Percentiles rank a stretch among this genome's conserved stretches.
These are phyloP conservation scores for Candoia aspera DNA, from an alignment of 2,113 vertebrate genomes.

Conservation along the genomic window DNA sequence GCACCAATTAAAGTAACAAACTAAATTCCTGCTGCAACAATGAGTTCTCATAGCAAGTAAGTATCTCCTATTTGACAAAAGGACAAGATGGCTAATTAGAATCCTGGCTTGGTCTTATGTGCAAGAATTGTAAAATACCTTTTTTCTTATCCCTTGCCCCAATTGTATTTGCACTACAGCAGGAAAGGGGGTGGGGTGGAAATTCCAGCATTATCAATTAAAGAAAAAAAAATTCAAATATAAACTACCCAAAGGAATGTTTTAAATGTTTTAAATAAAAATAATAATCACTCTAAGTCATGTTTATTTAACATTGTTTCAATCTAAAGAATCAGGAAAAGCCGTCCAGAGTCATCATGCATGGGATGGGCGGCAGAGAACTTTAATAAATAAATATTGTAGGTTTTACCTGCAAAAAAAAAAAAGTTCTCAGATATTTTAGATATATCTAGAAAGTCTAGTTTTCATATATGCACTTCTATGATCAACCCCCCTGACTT, in stretches of 20 bases:
- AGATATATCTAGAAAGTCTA: background rate
- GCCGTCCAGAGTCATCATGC: no score
- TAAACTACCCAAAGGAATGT: no score
- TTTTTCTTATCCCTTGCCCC: background rate
- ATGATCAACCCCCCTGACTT: background rate
- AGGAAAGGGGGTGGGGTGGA: background rate
- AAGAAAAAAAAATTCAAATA: background rate
- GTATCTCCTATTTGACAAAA: background rate
- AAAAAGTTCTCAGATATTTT: background rate
- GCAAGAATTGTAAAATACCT: background rate
- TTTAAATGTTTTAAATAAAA: background rate
- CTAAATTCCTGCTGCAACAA: background rate
- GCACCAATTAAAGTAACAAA: background rate
- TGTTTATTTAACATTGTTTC: background rate
- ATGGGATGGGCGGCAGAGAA: no score
- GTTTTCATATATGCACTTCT: background rate
- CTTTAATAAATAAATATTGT: no score
- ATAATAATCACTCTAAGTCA: background rate
- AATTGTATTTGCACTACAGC: background rate
- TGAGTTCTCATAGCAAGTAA: background rate
- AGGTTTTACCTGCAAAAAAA: no score
- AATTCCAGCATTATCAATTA: background rate
- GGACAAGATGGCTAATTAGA: background rate
- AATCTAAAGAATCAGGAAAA: background rate
- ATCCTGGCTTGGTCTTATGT: background rate